These are phyloP conservation scores for Cylindroiulus punctatus DNA, from an alignment of 2,888 invertebrate genomes.

Conservation along the genomic window DNA sequence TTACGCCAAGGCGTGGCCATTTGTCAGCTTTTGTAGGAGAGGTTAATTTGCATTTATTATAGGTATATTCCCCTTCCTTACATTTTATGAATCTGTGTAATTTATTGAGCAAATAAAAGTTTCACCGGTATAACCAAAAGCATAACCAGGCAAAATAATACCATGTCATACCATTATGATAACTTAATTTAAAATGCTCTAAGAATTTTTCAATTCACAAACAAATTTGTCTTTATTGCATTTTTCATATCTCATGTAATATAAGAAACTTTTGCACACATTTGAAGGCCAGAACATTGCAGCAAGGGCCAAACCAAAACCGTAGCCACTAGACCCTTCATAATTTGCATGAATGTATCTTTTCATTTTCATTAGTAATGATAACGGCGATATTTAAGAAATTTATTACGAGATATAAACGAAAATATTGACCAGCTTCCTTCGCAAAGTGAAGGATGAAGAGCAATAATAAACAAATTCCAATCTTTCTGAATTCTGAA, in stretches of 20 bases:
- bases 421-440: too few relatives aligned
- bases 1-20: background rate
- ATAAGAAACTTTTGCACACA: too few relatives aligned
- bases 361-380: background rate
- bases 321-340: too few relatives aligned
- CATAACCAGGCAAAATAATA: background rate
- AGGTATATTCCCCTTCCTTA: background rate
- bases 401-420: too few relatives aligned
- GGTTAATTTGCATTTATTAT: background rate
- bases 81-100: background rate
- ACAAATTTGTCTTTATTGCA: background rate
- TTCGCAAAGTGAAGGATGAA: too few relatives aligned
- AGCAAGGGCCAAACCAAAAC: too few relatives aligned
- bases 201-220: too few relatives aligned
- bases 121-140: background rate
- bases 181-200: too few relatives aligned
- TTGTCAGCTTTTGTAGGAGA: background rate
- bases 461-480: too few relatives aligned
- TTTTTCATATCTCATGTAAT: background rate
- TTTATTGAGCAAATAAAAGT: background rate
- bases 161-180: too few relatives aligned
- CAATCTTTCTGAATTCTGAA: background rate
- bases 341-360: background rate
- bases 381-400: too few relatives aligned
- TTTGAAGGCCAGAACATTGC: too few relatives aligned